phyloP scores from a whole-genome alignment of 2,888 invertebrate species.

The Drosophila barbarae region DNA sequence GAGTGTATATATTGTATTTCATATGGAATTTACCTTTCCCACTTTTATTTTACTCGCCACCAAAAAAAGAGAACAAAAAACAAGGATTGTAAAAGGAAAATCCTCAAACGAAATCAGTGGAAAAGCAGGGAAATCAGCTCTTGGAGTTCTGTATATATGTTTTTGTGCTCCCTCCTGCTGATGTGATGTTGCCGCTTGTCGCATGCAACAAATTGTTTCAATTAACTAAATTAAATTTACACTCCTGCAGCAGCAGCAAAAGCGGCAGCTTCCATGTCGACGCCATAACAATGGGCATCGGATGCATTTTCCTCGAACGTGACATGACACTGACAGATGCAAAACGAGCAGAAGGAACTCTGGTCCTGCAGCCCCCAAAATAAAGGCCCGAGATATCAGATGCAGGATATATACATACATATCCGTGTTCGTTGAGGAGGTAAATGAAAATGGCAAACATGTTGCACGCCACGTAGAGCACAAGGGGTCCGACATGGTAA shows the following conservation, averaged over 20 bases:
- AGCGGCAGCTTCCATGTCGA: conserved; percentile 54
- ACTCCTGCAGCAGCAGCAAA: conserved; percentile 66
- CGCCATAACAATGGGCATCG: conserved; percentile 54
- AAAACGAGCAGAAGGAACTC: conserved; percentile 50
- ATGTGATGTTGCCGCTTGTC: conserved; percentile 51
- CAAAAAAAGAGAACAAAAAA: conserved; percentile 10
- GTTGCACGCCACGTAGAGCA: conserved; percentile 52
- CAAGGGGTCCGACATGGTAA: conserved; percentile 55
- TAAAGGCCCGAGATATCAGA: conserved; percentile 39
- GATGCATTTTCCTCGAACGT: conserved; percentile 68
- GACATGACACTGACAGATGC: conserved; percentile 76
- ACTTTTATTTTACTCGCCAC: conserved; percentile 9
- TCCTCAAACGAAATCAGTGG: conserved; percentile 70
- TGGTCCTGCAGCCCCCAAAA: conserved; percentile 23
- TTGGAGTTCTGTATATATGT: conserved; percentile 32
- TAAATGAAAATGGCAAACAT: conserved; percentile 66
- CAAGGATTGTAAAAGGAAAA: conserved; percentile 56
- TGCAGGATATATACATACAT: conserved; percentile 4
- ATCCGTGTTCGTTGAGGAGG: conserved; percentile 36
- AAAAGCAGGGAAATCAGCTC: conserved; percentile 49
- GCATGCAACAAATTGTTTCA: conserved; percentile 78
- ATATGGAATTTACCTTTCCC: conserved; percentile 36
- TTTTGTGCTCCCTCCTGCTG: conserved; percentile 48
- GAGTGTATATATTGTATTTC: conserved; percentile 40
- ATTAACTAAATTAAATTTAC: conserved; percentile 79